Conservation (phyloP, 2,888 invertebrate genomes). For the Cataglyphis altisquamis region DNA sequence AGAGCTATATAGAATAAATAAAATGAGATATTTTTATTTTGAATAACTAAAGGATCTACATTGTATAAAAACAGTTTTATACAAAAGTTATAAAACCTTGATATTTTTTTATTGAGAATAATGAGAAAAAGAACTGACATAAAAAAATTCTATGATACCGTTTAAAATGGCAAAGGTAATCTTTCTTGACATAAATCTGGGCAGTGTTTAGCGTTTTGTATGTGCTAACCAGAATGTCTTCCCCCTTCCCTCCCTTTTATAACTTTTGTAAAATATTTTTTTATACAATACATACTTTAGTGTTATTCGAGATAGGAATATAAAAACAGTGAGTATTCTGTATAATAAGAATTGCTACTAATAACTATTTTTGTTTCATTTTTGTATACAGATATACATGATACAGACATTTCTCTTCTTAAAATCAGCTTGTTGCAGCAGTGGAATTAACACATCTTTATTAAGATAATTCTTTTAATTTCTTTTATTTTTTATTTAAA, state of each 20-base stretch:
- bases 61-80: not conserved
- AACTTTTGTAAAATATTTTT: not conserved
- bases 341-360: not conserved
- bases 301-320: not conserved
- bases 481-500: not conserved
- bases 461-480: not conserved
- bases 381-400: not conserved
- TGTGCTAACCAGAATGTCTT: too few species aligned
- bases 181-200: not conserved
- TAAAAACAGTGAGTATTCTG: not conserved
- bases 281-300: not conserved
- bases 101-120: not conserved
- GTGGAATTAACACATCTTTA: not conserved
- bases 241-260: too few species aligned
- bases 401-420: not conserved
- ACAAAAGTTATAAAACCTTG: not conserved
- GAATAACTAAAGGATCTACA: not conserved
- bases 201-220: not conserved
- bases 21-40: not conserved
- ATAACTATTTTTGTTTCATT: not conserved
- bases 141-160: not conserved
- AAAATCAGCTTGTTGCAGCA: not conserved
- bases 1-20: not conserved
- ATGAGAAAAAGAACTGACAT: not conserved
- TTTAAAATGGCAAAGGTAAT: not conserved